Conservation (phyloP, 2,797 vertebrate species). For the Rhinella marina region DNA sequence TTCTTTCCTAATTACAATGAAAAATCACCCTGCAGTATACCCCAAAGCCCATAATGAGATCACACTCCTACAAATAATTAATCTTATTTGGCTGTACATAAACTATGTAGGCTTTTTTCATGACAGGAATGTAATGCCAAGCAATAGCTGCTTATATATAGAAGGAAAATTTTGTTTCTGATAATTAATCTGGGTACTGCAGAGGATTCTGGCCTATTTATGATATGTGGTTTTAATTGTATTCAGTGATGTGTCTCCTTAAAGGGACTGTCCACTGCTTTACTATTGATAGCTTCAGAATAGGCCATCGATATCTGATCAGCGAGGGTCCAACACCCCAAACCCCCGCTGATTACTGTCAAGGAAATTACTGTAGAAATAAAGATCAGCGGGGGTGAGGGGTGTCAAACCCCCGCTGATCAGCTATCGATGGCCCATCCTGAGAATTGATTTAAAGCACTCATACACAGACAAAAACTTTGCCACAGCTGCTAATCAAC, state of each 20-base stretch:
- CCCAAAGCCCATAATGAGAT: conserved; percentile 57
- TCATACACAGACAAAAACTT: too few species aligned
- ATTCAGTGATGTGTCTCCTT: background rate
- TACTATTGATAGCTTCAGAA: too few species aligned
- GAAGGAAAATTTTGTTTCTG: background rate
- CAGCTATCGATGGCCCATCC: too few species aligned
- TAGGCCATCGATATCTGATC: too few species aligned
- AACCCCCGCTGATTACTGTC: too few species aligned
- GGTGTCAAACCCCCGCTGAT: too few species aligned
- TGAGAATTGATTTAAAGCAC: too few species aligned
- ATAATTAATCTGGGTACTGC: background rate
- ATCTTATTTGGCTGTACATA: conserved; percentile 41
- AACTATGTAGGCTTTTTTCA: conserved; percentile 1
- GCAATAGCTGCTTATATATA: conserved; percentile 20
- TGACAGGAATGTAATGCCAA: conserved; percentile 18
- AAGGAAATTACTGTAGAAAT: too few species aligned
- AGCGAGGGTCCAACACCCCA: too few species aligned
- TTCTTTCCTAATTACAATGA: conserved; percentile 56
- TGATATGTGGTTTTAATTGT: background rate
- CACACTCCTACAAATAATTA: conserved; percentile 43
- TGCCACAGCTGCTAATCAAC: too few species aligned
- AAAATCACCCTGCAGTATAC: conserved; percentile 52
- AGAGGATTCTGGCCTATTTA: background rate
- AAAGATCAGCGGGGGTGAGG: too few species aligned
- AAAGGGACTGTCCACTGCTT: background rate